Evolutionary conservation across 2,797 vertebrate species (phyloP).

Genomic region (Syngnathus acus): DNA sequence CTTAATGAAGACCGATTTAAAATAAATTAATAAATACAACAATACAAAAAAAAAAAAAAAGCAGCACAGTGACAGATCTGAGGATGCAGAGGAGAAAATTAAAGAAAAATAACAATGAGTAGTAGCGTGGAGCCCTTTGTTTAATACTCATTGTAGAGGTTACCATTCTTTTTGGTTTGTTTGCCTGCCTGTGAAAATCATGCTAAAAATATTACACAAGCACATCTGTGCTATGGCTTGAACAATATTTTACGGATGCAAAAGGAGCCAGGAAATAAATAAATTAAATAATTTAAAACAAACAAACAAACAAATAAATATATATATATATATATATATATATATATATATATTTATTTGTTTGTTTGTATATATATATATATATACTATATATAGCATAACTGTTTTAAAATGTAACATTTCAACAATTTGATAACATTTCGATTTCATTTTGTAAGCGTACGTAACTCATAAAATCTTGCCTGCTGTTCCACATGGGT

Average conservation of each 20-base stretch:
- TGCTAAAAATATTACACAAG: not conserved
- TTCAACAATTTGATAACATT: too few species aligned
- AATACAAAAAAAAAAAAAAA: not conserved
- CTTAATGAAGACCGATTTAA: constrained; percentile 4
- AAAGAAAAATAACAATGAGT: not conserved
- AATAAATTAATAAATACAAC: not conserved
- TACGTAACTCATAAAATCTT: not conserved
- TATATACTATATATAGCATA: too few species aligned
- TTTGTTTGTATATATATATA: too few species aligned
- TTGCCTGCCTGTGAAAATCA: not conserved
- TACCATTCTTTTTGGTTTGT: not conserved
- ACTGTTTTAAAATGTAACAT: too few species aligned
- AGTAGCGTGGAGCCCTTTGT: too few species aligned
- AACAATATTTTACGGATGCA: too few species aligned
- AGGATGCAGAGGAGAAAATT: not conserved
- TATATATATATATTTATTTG: too few species aligned
- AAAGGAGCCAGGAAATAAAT: too few species aligned
- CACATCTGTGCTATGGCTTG: too few species aligned
- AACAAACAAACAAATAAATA: too few species aligned
- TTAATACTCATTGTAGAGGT: not conserved
- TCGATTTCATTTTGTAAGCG: not conserved
- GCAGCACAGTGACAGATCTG: not conserved
- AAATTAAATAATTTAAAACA: too few species aligned
- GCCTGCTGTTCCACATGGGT: not conserved
- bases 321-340: too few species aligned